Percentiles rank a stretch among this genome's conserved stretches.
phyloP scores from a whole-genome alignment of 2,797 vertebrate genomes.

The Enteromius unitaeniatus region DNA sequence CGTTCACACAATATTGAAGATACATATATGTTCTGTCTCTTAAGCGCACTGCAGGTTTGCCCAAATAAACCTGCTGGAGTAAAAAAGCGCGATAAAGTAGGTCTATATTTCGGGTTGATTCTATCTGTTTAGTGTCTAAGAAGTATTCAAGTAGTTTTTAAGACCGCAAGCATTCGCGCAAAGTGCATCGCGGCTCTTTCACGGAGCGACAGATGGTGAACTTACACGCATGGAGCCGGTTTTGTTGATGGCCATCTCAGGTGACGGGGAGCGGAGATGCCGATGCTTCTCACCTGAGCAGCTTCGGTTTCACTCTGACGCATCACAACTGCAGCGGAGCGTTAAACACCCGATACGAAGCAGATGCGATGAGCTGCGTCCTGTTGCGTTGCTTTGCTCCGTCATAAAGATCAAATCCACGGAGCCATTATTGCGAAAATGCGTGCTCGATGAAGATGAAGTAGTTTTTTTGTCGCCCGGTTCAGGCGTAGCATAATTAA shows the following conservation, averaged over 20 bases:
- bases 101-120: neutral
- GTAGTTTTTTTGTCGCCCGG: neutral
- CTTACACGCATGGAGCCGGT: conserved; percentile 46
- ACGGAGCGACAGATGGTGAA: neutral
- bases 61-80: neutral
- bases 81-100: neutral
- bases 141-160: neutral
- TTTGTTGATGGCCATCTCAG: conserved; percentile 53
- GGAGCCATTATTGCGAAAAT: neutral
- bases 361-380: conserved; percentile 18
- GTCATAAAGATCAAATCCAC: neutral
- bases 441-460: neutral
- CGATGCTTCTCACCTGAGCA: conserved; percentile 42
- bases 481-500: neutral
- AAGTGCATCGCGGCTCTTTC: neutral
- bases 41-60: neutral
- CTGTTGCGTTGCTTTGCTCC: neutral
- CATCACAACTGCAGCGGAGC: neutral
- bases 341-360: neutral
- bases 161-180: neutral
- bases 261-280: conserved; percentile 34
- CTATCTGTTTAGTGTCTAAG: neutral
- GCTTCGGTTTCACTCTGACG: conserved; percentile 27
- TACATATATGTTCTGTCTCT: neutral
- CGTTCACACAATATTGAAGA: neutral